Percentiles rank a stretch among this genome's conserved stretches.
Conservation (phyloP, 2,797 vertebrate species). For the Spinus pinus region DNA sequence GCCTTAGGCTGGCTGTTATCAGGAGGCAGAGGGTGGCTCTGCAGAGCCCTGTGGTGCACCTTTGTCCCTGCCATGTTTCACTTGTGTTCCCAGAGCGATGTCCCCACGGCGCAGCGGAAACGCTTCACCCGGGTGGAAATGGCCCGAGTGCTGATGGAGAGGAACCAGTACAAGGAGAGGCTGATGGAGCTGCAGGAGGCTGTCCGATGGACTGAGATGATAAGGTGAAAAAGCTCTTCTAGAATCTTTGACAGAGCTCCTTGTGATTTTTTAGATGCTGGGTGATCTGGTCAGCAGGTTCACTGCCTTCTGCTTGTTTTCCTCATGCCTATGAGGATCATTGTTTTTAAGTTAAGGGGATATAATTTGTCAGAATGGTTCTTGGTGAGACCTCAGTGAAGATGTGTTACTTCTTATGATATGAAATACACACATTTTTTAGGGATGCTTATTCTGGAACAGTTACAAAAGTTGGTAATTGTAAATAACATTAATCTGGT, state of each 20-base stretch:
- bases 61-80: not conserved
- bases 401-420: not conserved
- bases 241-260: not conserved
- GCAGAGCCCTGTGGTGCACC: not conserved
- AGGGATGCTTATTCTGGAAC: not conserved
- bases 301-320: not conserved
- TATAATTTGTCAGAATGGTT: not conserved
- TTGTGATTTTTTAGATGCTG: not conserved
- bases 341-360: not conserved
- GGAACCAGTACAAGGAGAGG: constrained; percentile 91
- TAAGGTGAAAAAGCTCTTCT: constrained; percentile 71
- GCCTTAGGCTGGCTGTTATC: not conserved
- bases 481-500: not conserved
- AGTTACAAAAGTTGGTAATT: not conserved
- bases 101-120: constrained; percentile 89
- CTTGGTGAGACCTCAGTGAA: not conserved
- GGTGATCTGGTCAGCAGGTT: not conserved
- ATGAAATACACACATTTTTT: not conserved
- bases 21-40: not conserved
- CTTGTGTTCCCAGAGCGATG: constrained; percentile 78
- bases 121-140: constrained; percentile 89
- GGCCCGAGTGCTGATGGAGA: constrained; percentile 90
- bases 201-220: constrained; percentile 92
- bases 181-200: constrained; percentile 92
- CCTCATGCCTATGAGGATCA: accelerated